Percentiles rank a stretch among this genome's conserved stretches.
phyloP scores from a whole-genome alignment of 2,888 invertebrate species.

The Hirtodrosophila histrioides region DNA sequence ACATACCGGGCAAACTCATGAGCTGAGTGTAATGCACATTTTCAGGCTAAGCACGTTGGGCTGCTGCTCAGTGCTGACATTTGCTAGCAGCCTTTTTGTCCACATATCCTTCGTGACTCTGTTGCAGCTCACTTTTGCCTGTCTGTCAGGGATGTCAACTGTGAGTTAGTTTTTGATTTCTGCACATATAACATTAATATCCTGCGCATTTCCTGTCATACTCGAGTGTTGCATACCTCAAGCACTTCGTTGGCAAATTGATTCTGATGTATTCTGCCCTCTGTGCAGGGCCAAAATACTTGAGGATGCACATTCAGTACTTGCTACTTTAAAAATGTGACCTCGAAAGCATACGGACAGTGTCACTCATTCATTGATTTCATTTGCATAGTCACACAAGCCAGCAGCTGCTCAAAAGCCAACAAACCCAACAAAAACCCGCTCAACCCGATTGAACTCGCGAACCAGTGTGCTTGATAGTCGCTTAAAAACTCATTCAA shows the following conservation, averaged over 20 bases:
- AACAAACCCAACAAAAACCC: conserved; percentile 11
- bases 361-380: conserved; percentile 9
- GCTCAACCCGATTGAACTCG: conserved; percentile 13
- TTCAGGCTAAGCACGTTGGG: conserved; percentile 55
- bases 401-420: conserved; percentile 5
- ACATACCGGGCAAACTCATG: background rate
- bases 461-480: conserved; percentile 58
- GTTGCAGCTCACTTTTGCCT: conserved; percentile 26
- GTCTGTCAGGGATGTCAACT: conserved; percentile 48
- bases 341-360: conserved; percentile 20
- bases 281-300: background rate
- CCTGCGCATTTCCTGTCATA: conserved; percentile 25
- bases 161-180: conserved; percentile 32
- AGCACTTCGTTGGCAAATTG: background rate
- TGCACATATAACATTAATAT: conserved; percentile 47
- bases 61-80: conserved; percentile 27
- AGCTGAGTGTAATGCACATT: conserved; percentile 32
- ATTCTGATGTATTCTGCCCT: background rate
- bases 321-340: conserved; percentile 9
- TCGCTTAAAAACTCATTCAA: conserved; percentile 75
- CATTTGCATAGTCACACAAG: conserved; percentile 21
- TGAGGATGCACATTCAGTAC: background rate
- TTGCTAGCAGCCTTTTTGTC: conserved; percentile 19
- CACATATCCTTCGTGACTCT: conserved; percentile 10
- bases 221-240: conserved; percentile 2